Conservation (phyloP, 1,140 invertebrate species). For the Cydia pomonella region DNA sequence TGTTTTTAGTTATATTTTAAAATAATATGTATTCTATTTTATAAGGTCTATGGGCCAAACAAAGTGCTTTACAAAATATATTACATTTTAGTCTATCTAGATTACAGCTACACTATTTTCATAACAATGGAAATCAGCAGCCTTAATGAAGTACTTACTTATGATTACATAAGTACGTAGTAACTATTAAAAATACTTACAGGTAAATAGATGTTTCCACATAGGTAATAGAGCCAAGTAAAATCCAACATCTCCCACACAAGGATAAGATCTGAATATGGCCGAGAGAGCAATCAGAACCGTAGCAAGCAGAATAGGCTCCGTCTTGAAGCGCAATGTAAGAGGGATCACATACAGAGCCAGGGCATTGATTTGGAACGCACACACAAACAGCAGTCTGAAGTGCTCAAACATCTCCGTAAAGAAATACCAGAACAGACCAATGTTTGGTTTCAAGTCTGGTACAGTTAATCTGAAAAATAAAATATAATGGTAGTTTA, state of each 20-base stretch:
- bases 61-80: too few relatives aligned
- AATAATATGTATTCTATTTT: too few relatives aligned
- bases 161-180: too few relatives aligned
- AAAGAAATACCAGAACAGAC: conserved; percentile 99
- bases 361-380: conserved; percentile 98
- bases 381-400: conserved; percentile 95
- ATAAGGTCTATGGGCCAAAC: too few relatives aligned
- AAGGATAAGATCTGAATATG: conserved; percentile 98
- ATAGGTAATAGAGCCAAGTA: conserved; percentile 94
- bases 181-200: conserved; percentile 82
- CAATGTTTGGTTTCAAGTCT: conserved; percentile 98
- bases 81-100: too few relatives aligned
- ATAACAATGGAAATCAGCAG: too few relatives aligned
- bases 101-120: too few relatives aligned
- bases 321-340: conserved; percentile 90
- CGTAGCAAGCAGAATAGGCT: conserved; percentile 93
- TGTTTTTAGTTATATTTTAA: too few relatives aligned
- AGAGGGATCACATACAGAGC: conserved; percentile 95
- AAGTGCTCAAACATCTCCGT: conserved; percentile 99
- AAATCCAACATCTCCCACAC: conserved; percentile 96
- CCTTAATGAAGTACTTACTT: too few relatives aligned
- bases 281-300: conserved; percentile 92
- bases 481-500: conserved; percentile 43
- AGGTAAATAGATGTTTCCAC: conserved; percentile 94
- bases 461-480: conserved; percentile 89